A percentile compares a stretch with the other conserved stretches of the same genome.
These are phyloP conservation scores for Hymenochirus boettgeri DNA, from an alignment of 2,113 vertebrate species.

Conservation along the genomic window DNA sequence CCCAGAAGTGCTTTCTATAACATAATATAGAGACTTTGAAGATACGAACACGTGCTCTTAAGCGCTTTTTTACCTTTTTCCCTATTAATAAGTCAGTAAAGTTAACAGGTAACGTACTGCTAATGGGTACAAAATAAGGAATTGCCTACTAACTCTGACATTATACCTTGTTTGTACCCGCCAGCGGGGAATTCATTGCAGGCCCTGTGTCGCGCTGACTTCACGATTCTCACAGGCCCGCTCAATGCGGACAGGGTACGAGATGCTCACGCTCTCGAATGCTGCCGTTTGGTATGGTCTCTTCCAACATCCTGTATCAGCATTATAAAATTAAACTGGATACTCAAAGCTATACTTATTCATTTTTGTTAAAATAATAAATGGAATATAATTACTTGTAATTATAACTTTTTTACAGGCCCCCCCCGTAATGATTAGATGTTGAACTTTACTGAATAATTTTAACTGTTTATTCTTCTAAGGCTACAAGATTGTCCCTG, in stretches of 20 bases:
- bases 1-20: slow-evolving; percentile 95
- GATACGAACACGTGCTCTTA: slow-evolving; percentile 79
- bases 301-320: slow-evolving; percentile 99
- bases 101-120: slow-evolving; percentile 99
- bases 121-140: slow-evolving; percentile 99
- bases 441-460: slow-evolving; percentile 84
- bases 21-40: slow-evolving; percentile 89
- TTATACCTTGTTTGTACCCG: slow-evolving; percentile 99
- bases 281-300: slow-evolving; percentile 99
- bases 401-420: slow-evolving; percentile 99
- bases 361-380: slow-evolving; percentile 75
- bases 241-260: slow-evolving; percentile 99
- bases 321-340: slow-evolving; percentile 95
- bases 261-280: slow-evolving; percentile 99
- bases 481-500: slow-evolving; percentile 98
- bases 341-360: slow-evolving; percentile 95
- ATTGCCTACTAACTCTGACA: slow-evolving; percentile 99
- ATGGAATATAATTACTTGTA: slow-evolving; percentile 57
- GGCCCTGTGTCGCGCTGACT: slow-evolving; percentile 98
- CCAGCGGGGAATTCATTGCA: slow-evolving; percentile 99
- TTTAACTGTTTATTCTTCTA: slow-evolving; percentile 98
- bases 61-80: slow-evolving; percentile 67
- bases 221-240: slow-evolving; percentile 99
- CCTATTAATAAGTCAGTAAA: slow-evolving; percentile 94
- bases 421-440: slow-evolving; percentile 93